A percentile compares a stretch with the other conserved stretches of the same genome.
Evolutionary conservation across 2,888 invertebrate species (phyloP).

Genomic region (Dinocampus coccinellae): DNA sequence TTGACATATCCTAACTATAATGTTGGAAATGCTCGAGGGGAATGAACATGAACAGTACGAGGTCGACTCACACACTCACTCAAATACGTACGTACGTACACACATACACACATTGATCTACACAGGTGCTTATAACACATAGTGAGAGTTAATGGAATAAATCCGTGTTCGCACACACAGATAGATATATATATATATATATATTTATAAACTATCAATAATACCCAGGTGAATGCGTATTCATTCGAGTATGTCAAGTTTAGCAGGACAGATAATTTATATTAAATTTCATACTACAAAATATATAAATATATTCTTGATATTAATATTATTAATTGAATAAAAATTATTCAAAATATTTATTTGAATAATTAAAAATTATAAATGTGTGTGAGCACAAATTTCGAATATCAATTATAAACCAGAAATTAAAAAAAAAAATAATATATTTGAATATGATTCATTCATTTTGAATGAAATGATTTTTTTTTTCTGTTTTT

Average conservation of each 20-base stretch:
- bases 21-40: slow-evolving; percentile 8
- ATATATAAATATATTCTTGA: not conserved
- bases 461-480: too few species aligned
- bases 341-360: too few species aligned
- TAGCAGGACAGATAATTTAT: not conserved
- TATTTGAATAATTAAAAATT: too few species aligned
- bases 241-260: slow-evolving; percentile 43
- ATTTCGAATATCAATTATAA: too few species aligned
- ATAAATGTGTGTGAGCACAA: too few species aligned
- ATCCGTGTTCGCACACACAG: slow-evolving; percentile 40
- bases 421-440: too few species aligned
- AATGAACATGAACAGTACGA: not conserved
- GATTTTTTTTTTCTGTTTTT: too few species aligned
- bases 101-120: not conserved
- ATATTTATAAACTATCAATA: slow-evolving; percentile 40
- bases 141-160: slow-evolving; percentile 48
- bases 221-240: slow-evolving; percentile 30
- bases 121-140: not conserved
- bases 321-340: too few species aligned
- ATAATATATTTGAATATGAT: too few species aligned
- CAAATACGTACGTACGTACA: not conserved
- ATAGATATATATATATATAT: slow-evolving; percentile 44
- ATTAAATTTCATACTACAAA: not conserved
- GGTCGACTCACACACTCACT: too few species aligned
- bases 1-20: slow-evolving; percentile 20